These are phyloP conservation scores for Lepidothrix coronata DNA, from an alignment of 2,113 vertebrate genomes.

Conservation along the genomic window DNA sequence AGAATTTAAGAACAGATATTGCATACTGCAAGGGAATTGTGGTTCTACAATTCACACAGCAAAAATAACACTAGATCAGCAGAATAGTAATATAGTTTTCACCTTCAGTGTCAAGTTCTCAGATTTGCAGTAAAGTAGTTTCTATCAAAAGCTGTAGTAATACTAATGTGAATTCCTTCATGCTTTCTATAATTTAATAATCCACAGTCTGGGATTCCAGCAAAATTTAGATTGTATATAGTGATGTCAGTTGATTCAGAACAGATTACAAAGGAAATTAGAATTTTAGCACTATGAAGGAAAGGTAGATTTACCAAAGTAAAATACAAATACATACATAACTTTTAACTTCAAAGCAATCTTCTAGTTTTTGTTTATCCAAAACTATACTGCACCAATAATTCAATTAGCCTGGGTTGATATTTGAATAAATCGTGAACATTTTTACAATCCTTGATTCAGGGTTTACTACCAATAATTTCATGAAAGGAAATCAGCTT, in stretches of 20 bases:
- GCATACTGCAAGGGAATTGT: neutral
- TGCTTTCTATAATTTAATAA: neutral
- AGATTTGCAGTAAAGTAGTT: neutral
- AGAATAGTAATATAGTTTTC: neutral
- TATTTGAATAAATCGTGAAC: neutral
- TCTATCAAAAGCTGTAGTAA: neutral
- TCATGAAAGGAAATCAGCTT: neutral
- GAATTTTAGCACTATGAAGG: neutral
- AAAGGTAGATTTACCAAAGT: neutral
- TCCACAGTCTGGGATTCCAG: accelerated
- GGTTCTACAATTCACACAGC: neutral
- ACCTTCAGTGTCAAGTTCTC: neutral
- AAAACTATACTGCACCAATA: neutral
- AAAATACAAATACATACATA: neutral
- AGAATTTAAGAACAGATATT: neutral
- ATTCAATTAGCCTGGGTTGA: neutral
- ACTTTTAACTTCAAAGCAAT: neutral
- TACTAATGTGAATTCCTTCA: neutral
- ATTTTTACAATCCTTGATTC: neutral
- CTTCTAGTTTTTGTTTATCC: neutral
- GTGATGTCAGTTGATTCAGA: neutral
- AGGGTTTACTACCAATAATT: neutral
- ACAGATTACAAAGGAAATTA: neutral
- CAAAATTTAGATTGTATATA: neutral
- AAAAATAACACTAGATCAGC: neutral